phyloP scores from a whole-genome alignment of 2,113 vertebrate genomes.

The Sander vitreus region DNA sequence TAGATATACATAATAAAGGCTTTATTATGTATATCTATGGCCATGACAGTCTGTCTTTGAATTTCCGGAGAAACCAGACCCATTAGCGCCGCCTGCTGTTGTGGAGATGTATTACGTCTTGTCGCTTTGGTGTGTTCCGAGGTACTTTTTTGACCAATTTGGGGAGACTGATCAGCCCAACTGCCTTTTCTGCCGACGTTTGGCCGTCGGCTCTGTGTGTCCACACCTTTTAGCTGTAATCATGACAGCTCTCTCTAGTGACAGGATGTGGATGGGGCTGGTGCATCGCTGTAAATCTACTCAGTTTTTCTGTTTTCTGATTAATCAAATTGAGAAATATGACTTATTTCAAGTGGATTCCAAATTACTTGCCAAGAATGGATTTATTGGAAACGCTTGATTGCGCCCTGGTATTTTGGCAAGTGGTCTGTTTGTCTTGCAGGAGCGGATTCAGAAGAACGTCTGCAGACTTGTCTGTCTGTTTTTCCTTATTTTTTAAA shows the following conservation, averaged over 20 bases:
- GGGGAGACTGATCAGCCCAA: too few relatives aligned
- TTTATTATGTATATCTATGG: too few relatives aligned
- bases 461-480: neutral
- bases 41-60: too few relatives aligned
- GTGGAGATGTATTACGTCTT: too few relatives aligned
- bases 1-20: too few relatives aligned
- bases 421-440: neutral
- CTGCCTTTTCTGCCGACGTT: too few relatives aligned
- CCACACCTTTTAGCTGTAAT: neutral
- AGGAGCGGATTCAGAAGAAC: neutral
- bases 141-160: too few relatives aligned
- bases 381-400: neutral
- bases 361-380: conserved; percentile 2
- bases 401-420: neutral
- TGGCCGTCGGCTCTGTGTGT: too few relatives aligned
- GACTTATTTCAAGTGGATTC: conserved; percentile 9
- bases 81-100: too few relatives aligned
- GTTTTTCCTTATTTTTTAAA: neutral
- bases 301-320: conserved; percentile 2
- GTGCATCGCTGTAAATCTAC: conserved; percentile 23
- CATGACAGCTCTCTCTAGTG: conserved; percentile 26
- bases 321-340: conserved; percentile 9
- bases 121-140: too few relatives aligned
- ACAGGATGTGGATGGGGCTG: conserved; percentile 62
- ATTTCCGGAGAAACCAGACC: too few relatives aligned